Evolutionary conservation across 1,140 invertebrate genomes (phyloP), one percentile per base, ranked within the genome.

Genomic region (Caerostris darwini): DNA sequence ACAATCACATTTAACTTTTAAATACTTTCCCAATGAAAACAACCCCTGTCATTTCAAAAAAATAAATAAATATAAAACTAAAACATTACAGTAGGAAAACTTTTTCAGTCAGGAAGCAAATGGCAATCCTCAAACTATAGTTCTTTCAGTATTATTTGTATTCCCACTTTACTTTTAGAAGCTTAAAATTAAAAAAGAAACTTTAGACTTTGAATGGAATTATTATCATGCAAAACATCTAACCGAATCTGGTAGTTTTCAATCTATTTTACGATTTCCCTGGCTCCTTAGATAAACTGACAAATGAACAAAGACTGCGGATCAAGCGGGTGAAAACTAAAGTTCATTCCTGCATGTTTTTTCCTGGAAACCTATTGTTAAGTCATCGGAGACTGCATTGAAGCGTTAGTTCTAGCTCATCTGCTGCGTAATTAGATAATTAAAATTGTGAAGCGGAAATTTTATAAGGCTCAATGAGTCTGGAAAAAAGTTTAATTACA

Each of bases 371-470:
- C 34, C 34, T 34, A 34, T 34, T 34, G 34, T 34, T 34, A 34
- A 34, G 34, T 34, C 34, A 34, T 34, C 34, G 34, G 34, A 34
- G 34, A 34, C 34, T 34, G 34, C 34, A 34, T 34, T 34, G 34
- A 34, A 34, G 71, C 19, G 8, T 50, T 53, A 8, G 53, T 77
- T 77, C 34, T 77, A 50, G 34, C 8, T 77, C 34, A 77, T 77
- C 71, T 77, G 50, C 3, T 34, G 10, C 8, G 34, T 77, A 77
- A 77, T 77, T 77, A 77, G 71, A 77, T 77, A 77, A 77, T 77
- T 77, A 77, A 77, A 77, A 77, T 50, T 50, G 71, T 34, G 71
- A 53, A 77, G 71, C 71, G 71, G 71, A 77, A 77, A 8, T 53
- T 77, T 77, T 77, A 53, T 77, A 77, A 77, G 71, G 5, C 61